These are phyloP conservation scores for Heliconius hortense DNA, from an alignment of 2,888 invertebrate species.

Conservation along the genomic window DNA sequence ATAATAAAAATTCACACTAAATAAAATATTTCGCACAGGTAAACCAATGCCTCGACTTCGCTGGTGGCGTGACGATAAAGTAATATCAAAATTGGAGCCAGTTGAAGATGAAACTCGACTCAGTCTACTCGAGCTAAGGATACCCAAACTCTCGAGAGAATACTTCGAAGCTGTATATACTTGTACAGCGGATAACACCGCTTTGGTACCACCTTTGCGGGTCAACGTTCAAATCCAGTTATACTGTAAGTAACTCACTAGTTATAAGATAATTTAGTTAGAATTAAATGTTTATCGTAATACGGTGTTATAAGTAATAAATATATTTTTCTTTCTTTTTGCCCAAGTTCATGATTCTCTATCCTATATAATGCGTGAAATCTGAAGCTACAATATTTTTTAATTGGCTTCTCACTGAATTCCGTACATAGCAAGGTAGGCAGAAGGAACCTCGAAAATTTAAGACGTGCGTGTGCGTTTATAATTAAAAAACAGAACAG, in stretches of 20 bases:
- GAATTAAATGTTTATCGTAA: too few relatives aligned
- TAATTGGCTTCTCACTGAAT: too few relatives aligned
- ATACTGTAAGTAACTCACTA: constrained; percentile 80
- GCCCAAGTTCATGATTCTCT: too few relatives aligned
- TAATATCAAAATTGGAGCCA: constrained; percentile 66
- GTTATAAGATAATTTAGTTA: not conserved
- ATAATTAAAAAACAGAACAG: too few relatives aligned
- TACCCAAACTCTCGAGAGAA: constrained; percentile 79
- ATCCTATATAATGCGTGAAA: too few relatives aligned
- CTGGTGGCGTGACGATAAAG: constrained; percentile 77
- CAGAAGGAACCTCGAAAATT: too few relatives aligned
- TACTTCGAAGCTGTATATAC: constrained; percentile 86
- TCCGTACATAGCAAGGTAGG: too few relatives aligned
- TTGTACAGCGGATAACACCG: constrained; percentile 88
- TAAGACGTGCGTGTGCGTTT: too few relatives aligned
- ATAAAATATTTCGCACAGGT: constrained; percentile 52
- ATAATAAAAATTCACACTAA: not conserved
- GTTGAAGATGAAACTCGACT: constrained; percentile 65
- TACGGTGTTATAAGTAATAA: not conserved
- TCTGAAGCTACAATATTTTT: too few relatives aligned
- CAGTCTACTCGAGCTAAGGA: constrained; percentile 64
- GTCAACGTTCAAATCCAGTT: constrained; percentile 86
- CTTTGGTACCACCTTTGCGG: constrained; percentile 84
- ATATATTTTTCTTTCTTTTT: too few relatives aligned
- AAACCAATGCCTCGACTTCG: constrained; percentile 75